Evolutionary conservation across 1,140 invertebrate genomes (phyloP), one percentile per base, ranked within the genome.

Genomic region (Trichonephila clavata): DNA sequence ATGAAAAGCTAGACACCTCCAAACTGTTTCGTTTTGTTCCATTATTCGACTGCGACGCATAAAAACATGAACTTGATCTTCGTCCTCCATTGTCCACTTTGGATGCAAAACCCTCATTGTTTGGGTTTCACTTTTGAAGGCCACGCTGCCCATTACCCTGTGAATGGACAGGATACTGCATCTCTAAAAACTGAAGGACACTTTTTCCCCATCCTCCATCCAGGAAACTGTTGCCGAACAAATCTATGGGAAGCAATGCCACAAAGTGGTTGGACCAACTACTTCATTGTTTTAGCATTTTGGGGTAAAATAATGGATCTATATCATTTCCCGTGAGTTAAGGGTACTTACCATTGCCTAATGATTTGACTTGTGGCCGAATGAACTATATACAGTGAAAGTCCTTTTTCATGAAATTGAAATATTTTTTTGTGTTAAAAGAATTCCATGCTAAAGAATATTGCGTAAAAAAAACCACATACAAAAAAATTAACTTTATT

Each of bases 41-140:
- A 71, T 71, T 71, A 10, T 71, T 32, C 68, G 4, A 32, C n/a
- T 71, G 68, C 68, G 27, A 18, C 24, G 68, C 68, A 71, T 24
- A 71, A 71, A 71, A 71, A 71, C n/a, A 5, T 32, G 68, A 71
- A 71, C 68, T 71, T 71, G 68, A 71, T 71, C 68, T 71, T 71
- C 24, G 24, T 14, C 3, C 21, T 71, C 10, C 27, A 71, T 71
- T 71, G 68, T 71, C 24, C 68, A 71, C 4, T 71, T 71, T 71
- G 24, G n/a, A 32, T 71, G 68, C 24, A 16, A 14, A 24, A 71
- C 14, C 68, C 14, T 10, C 68, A 71, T 71, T 71, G 68, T 71
- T 32, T 32, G 68, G 4, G 68, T 71, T 24, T 24, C 24, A 3
- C 27, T 71, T 71, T 32, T 71, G 68, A 71, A 71, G 68, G 68